phyloP scores from a whole-genome alignment of 2,888 invertebrate genomes.

The Drosophila austrosaltans region DNA sequence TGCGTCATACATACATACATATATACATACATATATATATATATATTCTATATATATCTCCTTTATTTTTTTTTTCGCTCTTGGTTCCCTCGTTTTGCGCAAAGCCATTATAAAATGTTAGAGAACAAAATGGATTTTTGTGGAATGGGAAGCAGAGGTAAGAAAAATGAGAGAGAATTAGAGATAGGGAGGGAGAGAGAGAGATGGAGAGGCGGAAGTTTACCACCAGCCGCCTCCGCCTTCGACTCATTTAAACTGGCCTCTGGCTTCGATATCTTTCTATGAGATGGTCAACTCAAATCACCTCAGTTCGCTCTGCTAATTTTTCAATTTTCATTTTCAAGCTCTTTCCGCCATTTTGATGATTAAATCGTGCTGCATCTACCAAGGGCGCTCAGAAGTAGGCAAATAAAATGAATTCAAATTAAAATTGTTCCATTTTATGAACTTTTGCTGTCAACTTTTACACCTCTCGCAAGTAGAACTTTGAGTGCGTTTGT shows the following conservation, averaged over 20 bases:
- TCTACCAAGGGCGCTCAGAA: constrained; percentile 18
- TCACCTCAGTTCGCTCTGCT: constrained; percentile 7
- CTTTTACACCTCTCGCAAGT: constrained; percentile 57
- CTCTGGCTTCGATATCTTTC: not conserved
- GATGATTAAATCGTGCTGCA: not conserved
- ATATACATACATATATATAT: not conserved
- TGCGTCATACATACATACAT: constrained; percentile 48
- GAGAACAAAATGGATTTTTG: constrained; percentile 37
- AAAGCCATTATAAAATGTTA: constrained; percentile 61
- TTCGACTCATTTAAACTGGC: not conserved
- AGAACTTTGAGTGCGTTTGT: constrained; percentile 50
- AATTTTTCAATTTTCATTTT: constrained; percentile 24
- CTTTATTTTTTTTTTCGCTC: constrained; percentile 10
- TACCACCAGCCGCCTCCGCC: not conserved
- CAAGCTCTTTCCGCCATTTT: constrained; percentile 2
- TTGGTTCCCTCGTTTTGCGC: constrained; percentile 37
- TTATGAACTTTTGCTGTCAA: constrained; percentile 57
- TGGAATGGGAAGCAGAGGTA: not conserved
- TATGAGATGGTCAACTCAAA: not conserved
- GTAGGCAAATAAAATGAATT: constrained; percentile 51
- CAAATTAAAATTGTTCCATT: constrained; percentile 62
- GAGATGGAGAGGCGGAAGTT: not conserved
- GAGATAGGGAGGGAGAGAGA: not conserved
- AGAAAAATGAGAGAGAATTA: not conserved
- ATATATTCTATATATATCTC: not conserved